Evolutionary conservation across 2,888 invertebrate species (phyloP).

Genomic region (Nudaria mundana): DNA sequence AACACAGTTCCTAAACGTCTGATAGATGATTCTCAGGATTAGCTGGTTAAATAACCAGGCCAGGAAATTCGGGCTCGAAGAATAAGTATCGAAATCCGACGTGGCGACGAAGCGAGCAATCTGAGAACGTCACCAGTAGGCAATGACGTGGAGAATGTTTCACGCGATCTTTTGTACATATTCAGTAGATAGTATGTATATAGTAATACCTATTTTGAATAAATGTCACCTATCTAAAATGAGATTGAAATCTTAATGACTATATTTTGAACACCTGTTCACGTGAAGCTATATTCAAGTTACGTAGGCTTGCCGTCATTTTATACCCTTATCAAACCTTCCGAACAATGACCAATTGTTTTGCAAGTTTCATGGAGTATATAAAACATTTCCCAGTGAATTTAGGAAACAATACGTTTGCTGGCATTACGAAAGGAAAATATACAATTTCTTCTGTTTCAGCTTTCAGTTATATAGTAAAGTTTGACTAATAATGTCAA

Average conservation of each 20-base stretch:
- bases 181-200: too few relatives aligned
- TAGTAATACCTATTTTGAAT: too few relatives aligned
- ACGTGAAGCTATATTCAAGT: conserved; percentile 19
- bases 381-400: conserved; percentile 52
- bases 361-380: conserved; percentile 46
- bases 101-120: too few relatives aligned
- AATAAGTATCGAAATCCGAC: too few relatives aligned
- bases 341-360: conserved; percentile 72
- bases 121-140: too few relatives aligned
- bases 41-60: too few relatives aligned
- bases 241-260: neutral
- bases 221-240: too few relatives aligned
- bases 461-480: conserved; percentile 29
- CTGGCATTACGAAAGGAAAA: conserved; percentile 32
- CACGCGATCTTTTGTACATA: too few relatives aligned
- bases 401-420: conserved; percentile 42
- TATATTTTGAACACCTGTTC: neutral
- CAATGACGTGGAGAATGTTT: too few relatives aligned
- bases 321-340: conserved; percentile 45
- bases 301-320: conserved; percentile 16
- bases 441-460: conserved; percentile 33
- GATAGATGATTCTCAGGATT: too few relatives aligned
- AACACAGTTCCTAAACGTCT: too few relatives aligned
- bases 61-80: too few relatives aligned
- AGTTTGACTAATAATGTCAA: conserved; percentile 25